phyloP scores from a whole-genome alignment of 1,140 invertebrate species.

The Euschistus heros region DNA sequence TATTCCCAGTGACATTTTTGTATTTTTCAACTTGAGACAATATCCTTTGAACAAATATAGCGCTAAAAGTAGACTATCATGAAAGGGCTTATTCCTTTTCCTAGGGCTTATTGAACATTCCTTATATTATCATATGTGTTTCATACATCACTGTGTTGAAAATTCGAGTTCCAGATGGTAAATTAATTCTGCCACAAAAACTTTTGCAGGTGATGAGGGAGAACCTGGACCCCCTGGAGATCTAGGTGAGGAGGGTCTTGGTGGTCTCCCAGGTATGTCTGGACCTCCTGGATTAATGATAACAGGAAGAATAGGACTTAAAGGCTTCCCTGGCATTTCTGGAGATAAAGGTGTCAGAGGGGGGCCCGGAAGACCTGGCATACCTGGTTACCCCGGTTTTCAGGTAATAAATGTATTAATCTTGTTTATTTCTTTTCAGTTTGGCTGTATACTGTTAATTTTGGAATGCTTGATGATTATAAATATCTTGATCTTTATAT shows the following conservation, averaged over 20 bases:
- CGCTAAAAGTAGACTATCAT: no score
- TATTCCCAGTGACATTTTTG: no score
- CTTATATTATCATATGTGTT: no score
- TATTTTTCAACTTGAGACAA: no score
- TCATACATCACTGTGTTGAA: no score
- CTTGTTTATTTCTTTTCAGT: not conserved
- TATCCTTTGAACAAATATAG: no score
- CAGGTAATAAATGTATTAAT: not conserved
- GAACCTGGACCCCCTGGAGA: conserved; percentile 36
- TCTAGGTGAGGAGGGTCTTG: conserved; percentile 10
- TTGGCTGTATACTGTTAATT: not conserved
- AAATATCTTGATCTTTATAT: not conserved
- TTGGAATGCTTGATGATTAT: not conserved
- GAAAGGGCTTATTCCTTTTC: no score
- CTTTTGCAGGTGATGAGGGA: conserved; percentile 46
- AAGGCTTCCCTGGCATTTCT: conserved; percentile 20
- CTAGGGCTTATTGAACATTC: no score
- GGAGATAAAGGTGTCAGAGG: conserved; percentile 29
- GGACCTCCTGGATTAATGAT: not conserved
- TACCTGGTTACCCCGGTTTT: conserved; percentile 24
- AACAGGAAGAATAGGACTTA: not conserved
- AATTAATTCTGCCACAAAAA: no score
- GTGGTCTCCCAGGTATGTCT: conserved; percentile 12
- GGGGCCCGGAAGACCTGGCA: conserved; percentile 23
- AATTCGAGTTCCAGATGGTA: no score